These are phyloP conservation scores for Hippocampus comes DNA, from an alignment of 2,113 vertebrate species.

Conservation along the genomic window DNA sequence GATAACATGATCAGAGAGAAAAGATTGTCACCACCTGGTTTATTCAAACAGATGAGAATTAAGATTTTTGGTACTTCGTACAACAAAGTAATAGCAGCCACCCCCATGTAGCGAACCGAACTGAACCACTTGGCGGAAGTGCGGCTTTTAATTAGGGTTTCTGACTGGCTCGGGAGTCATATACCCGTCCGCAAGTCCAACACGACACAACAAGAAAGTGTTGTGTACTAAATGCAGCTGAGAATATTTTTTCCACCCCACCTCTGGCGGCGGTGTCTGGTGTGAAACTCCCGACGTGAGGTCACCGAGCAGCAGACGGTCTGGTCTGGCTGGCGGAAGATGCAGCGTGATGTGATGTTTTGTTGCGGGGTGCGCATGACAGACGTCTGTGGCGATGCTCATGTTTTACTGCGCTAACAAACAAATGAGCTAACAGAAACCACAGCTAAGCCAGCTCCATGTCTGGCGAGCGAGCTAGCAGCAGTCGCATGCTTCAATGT, in stretches of 20 bases:
- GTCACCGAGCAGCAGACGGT: constrained; percentile 53
- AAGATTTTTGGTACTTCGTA: too few relatives aligned
- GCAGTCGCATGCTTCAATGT: background rate
- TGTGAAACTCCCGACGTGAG: constrained; percentile 51
- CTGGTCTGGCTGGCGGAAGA: constrained; percentile 15
- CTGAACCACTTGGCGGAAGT: background rate
- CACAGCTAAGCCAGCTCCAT: background rate
- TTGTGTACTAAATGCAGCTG: background rate
- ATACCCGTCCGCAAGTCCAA: background rate
- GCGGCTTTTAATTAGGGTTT: background rate
- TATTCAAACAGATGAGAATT: too few relatives aligned
- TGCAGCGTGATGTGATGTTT: constrained; percentile 26
- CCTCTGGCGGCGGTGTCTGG: constrained; percentile 22
- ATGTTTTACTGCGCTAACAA: background rate
- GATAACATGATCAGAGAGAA: constrained; percentile 12
- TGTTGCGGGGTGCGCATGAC: background rate
- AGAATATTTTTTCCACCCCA: constrained; percentile 25
- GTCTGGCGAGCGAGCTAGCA: background rate
- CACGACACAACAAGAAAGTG: background rate
- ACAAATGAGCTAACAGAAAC: background rate
- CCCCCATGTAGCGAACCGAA: background rate
- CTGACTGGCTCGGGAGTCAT: background rate
- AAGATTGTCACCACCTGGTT: background rate
- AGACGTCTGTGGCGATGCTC: background rate
- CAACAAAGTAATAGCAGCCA: background rate